Evolutionary conservation across 2,113 vertebrate genomes (phyloP).

Genomic region (pig (Sus scrofa)): DNA sequence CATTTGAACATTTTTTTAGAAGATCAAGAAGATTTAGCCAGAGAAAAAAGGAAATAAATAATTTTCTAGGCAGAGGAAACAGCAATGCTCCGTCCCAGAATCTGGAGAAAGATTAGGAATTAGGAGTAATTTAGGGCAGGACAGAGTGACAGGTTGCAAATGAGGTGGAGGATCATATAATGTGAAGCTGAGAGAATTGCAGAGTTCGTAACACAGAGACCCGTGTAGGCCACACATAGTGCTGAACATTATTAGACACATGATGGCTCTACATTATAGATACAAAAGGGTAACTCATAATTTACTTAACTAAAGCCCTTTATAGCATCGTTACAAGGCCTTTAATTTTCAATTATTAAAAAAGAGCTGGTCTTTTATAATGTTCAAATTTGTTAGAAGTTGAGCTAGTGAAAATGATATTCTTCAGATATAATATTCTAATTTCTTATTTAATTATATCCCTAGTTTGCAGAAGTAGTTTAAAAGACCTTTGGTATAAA

Average conservation of each 20-base stretch:
- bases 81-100: neutral
- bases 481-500: neutral
- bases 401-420: neutral
- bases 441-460: neutral
- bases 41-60: neutral
- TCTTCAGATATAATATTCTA: neutral
- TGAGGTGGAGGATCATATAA: neutral
- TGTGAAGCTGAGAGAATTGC: neutral
- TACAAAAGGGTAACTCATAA: neutral
- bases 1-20: slow-evolving; percentile 1
- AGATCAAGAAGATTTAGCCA: neutral
- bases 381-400: neutral
- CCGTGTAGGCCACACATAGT: rapidly evolving
- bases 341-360: neutral
- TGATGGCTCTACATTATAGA: neutral
- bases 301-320: neutral
- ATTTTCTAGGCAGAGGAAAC: neutral
- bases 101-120: neutral
- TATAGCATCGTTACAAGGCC: neutral
- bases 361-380: neutral
- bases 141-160: neutral
- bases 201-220: neutral
- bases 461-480: neutral
- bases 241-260: neutral
- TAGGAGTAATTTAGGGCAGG: neutral